Evolutionary conservation across 1,140 invertebrate genomes (phyloP).

Genomic region (Mya arenaria): DNA sequence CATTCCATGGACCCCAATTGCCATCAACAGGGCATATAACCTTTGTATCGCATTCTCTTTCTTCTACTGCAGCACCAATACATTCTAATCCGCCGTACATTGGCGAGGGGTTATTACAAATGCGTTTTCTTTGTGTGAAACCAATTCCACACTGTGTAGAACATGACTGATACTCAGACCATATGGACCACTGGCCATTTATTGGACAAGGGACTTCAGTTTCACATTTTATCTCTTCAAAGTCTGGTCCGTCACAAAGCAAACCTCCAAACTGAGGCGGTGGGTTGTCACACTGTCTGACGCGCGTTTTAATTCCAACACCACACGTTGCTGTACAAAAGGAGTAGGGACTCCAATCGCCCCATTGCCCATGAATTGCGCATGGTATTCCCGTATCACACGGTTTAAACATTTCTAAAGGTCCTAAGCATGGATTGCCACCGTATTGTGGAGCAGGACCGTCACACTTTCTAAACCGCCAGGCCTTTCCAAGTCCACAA

Average conservation of each 20-base stretch:
- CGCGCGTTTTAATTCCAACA: neutral
- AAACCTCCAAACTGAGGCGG: constrained; percentile 20
- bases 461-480: constrained; percentile 18
- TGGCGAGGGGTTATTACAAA: constrained; percentile 44
- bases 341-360: constrained; percentile 4
- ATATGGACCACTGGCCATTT: constrained; percentile 38
- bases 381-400: constrained; percentile 49
- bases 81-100: constrained; percentile 41
- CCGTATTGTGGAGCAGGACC: constrained; percentile 37
- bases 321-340: constrained; percentile 26
- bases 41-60: constrained; percentile 33
- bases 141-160: constrained; percentile 28
- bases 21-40: constrained; percentile 63
- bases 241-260: constrained; percentile 3
- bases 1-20: constrained; percentile 71
- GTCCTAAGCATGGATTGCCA: constrained; percentile 26
- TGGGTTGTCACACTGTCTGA: constrained; percentile 29
- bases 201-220: constrained; percentile 42
- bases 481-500: constrained; percentile 5
- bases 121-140: neutral
- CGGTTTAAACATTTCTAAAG: neutral
- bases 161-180: constrained; percentile 33
- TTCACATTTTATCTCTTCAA: constrained; percentile 31
- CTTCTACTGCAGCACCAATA: constrained; percentile 25
- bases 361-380: constrained; percentile 37